These are phyloP conservation scores for Saguinus midas DNA, from an alignment of 2,113 vertebrate genomes.

Conservation along the genomic window DNA sequence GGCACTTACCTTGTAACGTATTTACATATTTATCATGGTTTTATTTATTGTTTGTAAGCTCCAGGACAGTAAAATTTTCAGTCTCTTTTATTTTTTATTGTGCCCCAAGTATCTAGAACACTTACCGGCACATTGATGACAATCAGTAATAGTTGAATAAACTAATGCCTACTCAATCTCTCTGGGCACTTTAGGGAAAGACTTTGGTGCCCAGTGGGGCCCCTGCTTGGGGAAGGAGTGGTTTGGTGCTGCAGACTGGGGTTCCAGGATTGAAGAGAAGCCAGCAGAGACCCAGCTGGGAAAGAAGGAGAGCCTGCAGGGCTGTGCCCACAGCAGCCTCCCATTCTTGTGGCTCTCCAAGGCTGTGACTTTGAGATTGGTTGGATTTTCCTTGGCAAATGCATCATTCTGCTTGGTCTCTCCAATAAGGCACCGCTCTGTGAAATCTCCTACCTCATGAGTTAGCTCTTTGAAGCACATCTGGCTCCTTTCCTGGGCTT, in stretches of 20 bases:
- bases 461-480: background rate
- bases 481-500: background rate
- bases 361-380: background rate
- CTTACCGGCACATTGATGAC: background rate
- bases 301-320: background rate
- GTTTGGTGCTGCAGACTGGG: background rate
- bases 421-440: background rate
- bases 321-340: background rate
- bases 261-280: background rate
- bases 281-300: background rate
- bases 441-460: constrained; percentile 30
- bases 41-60: background rate
- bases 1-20: background rate
- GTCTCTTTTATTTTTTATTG: background rate
- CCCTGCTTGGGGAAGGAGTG: background rate
- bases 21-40: background rate
- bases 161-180: background rate
- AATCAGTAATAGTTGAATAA: background rate
- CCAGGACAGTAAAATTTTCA: background rate
- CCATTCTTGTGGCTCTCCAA: background rate
- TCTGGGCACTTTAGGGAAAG: background rate
- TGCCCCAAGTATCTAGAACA: background rate
- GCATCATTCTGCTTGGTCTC: background rate
- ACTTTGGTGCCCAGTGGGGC: background rate
- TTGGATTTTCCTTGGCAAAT: constrained; percentile 35